Evolutionary conservation across 2,888 invertebrate species (phyloP).

Genomic region (Apantesis nais): DNA sequence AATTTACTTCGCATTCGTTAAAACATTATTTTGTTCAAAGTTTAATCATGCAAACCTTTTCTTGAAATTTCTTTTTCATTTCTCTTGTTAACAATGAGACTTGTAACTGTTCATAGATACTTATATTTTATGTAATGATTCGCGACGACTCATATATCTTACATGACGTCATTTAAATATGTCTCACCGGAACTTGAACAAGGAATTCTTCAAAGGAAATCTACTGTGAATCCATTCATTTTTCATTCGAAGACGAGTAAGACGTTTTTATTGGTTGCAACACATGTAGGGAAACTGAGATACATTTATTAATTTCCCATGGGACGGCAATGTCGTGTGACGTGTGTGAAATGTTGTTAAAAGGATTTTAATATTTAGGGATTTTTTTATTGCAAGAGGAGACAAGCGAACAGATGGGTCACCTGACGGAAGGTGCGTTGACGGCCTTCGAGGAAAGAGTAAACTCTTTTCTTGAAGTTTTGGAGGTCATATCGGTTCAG

Average conservation of each 20-base stretch:
- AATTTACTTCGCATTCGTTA: background rate
- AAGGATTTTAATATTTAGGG: constrained; percentile 25
- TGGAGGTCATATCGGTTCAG: too few relatives aligned
- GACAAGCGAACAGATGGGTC: too few relatives aligned
- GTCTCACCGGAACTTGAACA: constrained; percentile 3
- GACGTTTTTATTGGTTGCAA: constrained; percentile 49
- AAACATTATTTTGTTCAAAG: background rate
- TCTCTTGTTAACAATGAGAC: background rate
- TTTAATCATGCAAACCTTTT: background rate
- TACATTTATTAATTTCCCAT: constrained; percentile 56
- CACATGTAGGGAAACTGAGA: constrained; percentile 42
- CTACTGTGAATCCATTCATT: constrained; percentile 34
- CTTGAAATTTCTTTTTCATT: background rate
- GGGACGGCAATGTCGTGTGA: constrained; percentile 43
- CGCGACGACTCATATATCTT: constrained; percentile 6
- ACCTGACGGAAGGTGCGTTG: too few relatives aligned
- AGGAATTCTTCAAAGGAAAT: constrained; percentile 28
- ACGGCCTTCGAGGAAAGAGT: too few relatives aligned
- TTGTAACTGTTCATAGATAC: background rate
- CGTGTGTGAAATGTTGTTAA: constrained; percentile 31
- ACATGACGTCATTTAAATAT: constrained; percentile 10
- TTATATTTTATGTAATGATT: constrained; percentile 4
- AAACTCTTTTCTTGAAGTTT: too few relatives aligned
- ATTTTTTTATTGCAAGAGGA: too few relatives aligned
- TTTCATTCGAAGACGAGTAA: constrained; percentile 40